Evolutionary conservation across 1,140 invertebrate genomes (phyloP), one percentile per base, ranked within the genome.

Genomic region (Lucilia cuprina): DNA sequence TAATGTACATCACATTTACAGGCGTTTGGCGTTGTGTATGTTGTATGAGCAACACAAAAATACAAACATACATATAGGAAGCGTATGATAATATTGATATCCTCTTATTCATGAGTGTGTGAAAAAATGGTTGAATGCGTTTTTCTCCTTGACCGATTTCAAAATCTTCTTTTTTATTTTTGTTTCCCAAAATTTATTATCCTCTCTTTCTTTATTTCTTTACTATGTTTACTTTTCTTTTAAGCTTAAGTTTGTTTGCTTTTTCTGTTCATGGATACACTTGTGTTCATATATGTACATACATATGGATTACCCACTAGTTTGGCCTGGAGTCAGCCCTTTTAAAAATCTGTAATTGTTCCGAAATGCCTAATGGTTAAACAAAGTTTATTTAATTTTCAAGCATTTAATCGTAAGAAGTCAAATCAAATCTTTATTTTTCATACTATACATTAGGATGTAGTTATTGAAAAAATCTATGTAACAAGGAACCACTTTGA

Each of bases 71-170:
- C 41, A 41, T 70, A 19, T 49, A n/a, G 41, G 19, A 19, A 80
- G 41, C 12, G 77, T 80, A 80, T 80, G 77, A 25, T 21, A 80
- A 49, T 47, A 80, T 49, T 49, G 77, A 80, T 80, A 49, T 70
- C 65, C 9, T 49, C 41, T 80, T 25, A 80, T 50, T 49, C 47
- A 25, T 80, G 77, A 50, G 41, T 80, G 77, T 50, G 41, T 80
- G 77, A 80, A 80, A 49, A 21, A 21, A 50, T 49, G 41, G 41
- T 80, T 80, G 77, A 80, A 80, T 80, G 77, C 77, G 41, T 80
- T 80, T 80, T 80, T 80, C 77, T 80, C 77, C 77, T 80, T 80
- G 77, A 80, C 41, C 77, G 41, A 50, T 50, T 80, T 49, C 47
- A n/a, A 80, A 80, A 80, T 80, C 41, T 49, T 70, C 65, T 70